Base-by-base conservation (phyloP, 2,797 vertebrate species). In the Diplodus sargus region DNA sequence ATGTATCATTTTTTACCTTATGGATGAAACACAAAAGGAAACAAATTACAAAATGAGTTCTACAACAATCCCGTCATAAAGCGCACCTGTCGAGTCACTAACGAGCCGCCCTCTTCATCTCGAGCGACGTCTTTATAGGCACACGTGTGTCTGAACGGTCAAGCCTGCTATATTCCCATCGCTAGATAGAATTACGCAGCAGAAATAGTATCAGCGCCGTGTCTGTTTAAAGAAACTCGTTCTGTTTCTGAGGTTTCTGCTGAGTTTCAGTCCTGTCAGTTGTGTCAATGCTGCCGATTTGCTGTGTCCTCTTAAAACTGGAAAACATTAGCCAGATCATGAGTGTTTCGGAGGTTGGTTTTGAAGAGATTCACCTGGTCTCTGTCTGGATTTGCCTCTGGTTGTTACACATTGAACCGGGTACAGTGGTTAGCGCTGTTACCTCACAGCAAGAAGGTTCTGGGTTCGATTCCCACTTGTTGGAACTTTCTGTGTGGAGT, bases 101-200 rank as follows among this genome's bases (percentile, higher is more conserved):
- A 66, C 57, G 72, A 82, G 58, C 53, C 49, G 28, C 42, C 28
- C 3, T 43, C 30, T 22, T 65, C 42, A 1, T 57, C 30, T 20
- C 15, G 22, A 58, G 22, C 1, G 18, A 16, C 43, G 18, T 34
- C 30, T 52, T 68, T 63, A 53, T 8, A 42, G 57, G 58, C 16
- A 13, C 56, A 62, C 39, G 53, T 59, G 43, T 70, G 54, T 39
- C 57, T 61, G 42, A 84, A 70, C 23, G 23, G 22, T 52, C 17
- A 25, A 13, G 39, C 22, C 45, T 79, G 51, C 18, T 20, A 20
- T 74, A 63, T 59, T 45, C 22, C 10, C 25, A 34, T 45, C 51
- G 23, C 28, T 15, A 70, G 76, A 66, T 79, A 34, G n/a, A 34
- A 64, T 82, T 82, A 73, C 64, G 25, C 22, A 12, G 63, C 75